Percentiles rank a stretch among this genome's conserved stretches.
These are phyloP conservation scores for Elaphurus davidianus DNA, from an alignment of 2,113 vertebrate genomes.

Conservation along the genomic window DNA sequence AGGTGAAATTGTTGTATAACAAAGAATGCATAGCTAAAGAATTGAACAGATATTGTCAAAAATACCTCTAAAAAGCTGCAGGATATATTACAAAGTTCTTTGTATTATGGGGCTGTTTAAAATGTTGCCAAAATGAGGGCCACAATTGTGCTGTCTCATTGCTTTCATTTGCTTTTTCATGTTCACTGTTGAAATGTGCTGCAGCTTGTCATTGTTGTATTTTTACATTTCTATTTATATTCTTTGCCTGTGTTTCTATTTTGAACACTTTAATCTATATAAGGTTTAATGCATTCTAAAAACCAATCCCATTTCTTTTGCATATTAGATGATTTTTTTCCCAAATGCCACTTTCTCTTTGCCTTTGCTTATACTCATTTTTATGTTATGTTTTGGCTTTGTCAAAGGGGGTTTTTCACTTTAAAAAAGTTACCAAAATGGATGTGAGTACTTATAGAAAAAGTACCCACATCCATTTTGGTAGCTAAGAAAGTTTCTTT, in stretches of 20 bases:
- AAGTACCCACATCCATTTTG: not conserved
- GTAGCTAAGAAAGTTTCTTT: not conserved
- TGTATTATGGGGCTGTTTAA: not conserved
- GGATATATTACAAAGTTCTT: not conserved
- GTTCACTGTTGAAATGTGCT: not conserved
- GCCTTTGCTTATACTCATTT: not conserved
- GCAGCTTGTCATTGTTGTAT: not conserved
- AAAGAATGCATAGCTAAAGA: not conserved
- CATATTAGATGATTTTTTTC: not conserved
- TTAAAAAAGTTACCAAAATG: not conserved
- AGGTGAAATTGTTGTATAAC: not conserved
- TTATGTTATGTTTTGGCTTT: not conserved
- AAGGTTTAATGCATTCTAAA: not conserved
- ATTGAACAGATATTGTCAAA: not conserved
- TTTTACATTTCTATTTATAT: not conserved
- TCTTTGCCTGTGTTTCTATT: not conserved
- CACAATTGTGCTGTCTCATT: not conserved
- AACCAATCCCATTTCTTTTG: not conserved
- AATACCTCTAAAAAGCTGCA: not conserved
- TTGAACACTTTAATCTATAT: not conserved
- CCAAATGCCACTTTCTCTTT: not conserved
- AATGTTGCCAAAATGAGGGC: not conserved
- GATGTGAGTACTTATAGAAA: not conserved
- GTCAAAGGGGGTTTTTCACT: not conserved
- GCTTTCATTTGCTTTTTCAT: not conserved